These are phyloP conservation scores for Petrophora chlorosata DNA, from an alignment of 2,888 invertebrate genomes.

Conservation along the genomic window DNA sequence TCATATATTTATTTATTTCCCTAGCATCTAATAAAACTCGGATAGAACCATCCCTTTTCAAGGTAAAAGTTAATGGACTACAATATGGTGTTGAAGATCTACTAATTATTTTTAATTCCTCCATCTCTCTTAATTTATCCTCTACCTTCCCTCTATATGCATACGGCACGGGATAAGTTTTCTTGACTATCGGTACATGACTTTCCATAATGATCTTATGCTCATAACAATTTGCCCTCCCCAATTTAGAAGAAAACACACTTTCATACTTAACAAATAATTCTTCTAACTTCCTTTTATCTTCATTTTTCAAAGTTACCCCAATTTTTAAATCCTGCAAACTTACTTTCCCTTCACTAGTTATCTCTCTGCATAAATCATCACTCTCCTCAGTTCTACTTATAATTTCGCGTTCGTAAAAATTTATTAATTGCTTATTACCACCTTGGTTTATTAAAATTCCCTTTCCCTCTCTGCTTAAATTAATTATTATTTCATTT, in stretches of 20 bases:
- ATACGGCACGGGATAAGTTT: constrained; percentile 34
- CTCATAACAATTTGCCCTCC: constrained; percentile 31
- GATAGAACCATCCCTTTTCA: constrained; percentile 17
- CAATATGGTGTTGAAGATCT: constrained; percentile 26
- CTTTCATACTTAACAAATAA: neutral
- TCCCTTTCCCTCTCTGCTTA: neutral
- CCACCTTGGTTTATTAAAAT: neutral
- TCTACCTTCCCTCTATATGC: constrained; percentile 32
- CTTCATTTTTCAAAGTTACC: neutral
- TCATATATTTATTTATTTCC: constrained; percentile 24
- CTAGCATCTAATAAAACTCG: constrained; percentile 21
- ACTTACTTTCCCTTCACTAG: neutral
- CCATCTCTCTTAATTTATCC: constrained; percentile 30
- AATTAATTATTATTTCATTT: neutral
- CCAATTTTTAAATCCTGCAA: too few species aligned
- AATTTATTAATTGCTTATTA: neutral
- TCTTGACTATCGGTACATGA: constrained; percentile 25
- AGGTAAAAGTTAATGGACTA: constrained; percentile 32
- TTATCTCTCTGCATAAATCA: neutral
- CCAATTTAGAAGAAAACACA: constrained; percentile 17
- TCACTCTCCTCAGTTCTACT: neutral
- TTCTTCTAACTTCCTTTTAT: neutral
- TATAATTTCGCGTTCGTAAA: neutral
- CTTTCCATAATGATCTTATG: constrained; percentile 30
- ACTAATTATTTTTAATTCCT: constrained; percentile 25